Percentiles rank a stretch among this genome's conserved stretches.
Evolutionary conservation across 2,113 vertebrate species (phyloP).

Genomic region (Argyrosomus japonicus): DNA sequence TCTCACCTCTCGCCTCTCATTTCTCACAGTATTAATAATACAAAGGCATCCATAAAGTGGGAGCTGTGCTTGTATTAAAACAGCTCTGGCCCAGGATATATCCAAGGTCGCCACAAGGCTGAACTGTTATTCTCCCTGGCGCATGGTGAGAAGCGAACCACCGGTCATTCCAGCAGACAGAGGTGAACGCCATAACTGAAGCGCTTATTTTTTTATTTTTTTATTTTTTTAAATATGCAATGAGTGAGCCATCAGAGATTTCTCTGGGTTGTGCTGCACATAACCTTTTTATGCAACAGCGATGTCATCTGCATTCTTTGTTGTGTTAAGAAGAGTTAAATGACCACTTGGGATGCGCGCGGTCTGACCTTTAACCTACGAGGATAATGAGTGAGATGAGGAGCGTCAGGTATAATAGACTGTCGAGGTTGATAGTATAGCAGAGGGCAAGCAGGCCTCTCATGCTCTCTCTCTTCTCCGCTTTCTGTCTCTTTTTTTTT

Average conservation of each 20-base stretch:
- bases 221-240: conserved; percentile 68
- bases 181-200: conserved; percentile 39
- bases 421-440: conserved; percentile 78
- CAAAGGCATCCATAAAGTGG: conserved; percentile 70
- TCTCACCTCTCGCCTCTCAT: conserved; percentile 73
- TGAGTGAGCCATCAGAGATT: conserved; percentile 61
- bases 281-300: conserved; percentile 82
- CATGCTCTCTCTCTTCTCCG: conserved; percentile 30
- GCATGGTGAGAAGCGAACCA: conserved; percentile 23
- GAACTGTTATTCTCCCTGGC: conserved; percentile 67
- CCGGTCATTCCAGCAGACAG: conserved; percentile 41
- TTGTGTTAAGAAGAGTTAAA: conserved; percentile 85
- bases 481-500: conserved; percentile 31
- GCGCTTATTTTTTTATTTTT: conserved; percentile 45
- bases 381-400: conserved; percentile 85
- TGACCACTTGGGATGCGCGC: conserved; percentile 80
- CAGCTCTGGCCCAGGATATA: conserved; percentile 54
- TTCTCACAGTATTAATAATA: conserved; percentile 80
- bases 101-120: conserved; percentile 77
- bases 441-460: conserved; percentile 60
- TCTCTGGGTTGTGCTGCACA: conserved; percentile 50
- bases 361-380: conserved; percentile 79
- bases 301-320: conserved; percentile 83
- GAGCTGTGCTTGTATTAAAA: conserved; percentile 73
- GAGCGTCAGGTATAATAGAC: conserved; percentile 78